Evolutionary conservation across 2,797 vertebrate species (phyloP).

Genomic region (Anguilla marmorata): DNA sequence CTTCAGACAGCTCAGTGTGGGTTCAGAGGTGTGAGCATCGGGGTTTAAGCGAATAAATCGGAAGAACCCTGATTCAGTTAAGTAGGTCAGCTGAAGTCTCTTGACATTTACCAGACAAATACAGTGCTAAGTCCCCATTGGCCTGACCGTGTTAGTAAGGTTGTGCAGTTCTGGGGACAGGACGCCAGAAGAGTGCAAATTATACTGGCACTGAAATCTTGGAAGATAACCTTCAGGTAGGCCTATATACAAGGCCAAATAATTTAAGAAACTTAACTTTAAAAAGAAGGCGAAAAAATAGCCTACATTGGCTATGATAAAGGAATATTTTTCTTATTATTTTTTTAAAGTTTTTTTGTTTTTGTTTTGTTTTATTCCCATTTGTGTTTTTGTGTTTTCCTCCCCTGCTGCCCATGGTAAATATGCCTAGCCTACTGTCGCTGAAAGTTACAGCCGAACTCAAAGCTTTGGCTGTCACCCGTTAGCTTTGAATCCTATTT

Average conservation of each 20-base stretch:
- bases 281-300: conserved; percentile 59
- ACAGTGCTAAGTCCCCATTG: not conserved
- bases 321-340: conserved; percentile 69
- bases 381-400: conserved; percentile 65
- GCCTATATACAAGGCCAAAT: conserved; percentile 33
- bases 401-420: conserved; percentile 61
- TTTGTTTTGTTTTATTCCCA: conserved; percentile 61
- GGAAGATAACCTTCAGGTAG: conserved; percentile 56
- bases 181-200: conserved; percentile 35
- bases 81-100: not conserved
- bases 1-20: not conserved
- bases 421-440: conserved; percentile 62
- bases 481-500: conserved; percentile 78
- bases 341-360: conserved; percentile 42
- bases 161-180: not conserved
- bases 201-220: conserved; percentile 49
- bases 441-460: conserved; percentile 79
- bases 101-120: not conserved
- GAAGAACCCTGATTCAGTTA: not conserved
- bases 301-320: conserved; percentile 62
- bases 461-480: conserved; percentile 80
- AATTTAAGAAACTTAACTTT: conserved; percentile 74
- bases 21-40: not conserved
- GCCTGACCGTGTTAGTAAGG: not conserved
- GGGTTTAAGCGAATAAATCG: not conserved